phyloP scores from a whole-genome alignment of 2,888 invertebrate species.

The Terebella lapidaria region DNA sequence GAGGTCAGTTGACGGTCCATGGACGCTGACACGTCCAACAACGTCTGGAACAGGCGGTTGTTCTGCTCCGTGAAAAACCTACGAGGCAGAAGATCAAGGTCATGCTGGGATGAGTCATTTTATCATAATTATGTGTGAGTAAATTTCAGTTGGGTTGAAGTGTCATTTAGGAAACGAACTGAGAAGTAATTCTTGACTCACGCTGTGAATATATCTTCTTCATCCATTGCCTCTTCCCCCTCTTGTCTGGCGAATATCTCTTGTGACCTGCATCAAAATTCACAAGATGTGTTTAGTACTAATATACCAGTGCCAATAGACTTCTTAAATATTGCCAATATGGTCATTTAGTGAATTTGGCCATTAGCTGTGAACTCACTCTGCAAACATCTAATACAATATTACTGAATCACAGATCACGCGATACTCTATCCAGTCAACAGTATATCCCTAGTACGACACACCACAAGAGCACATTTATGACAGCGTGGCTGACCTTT shows the following conservation, averaged over 20 bases:
- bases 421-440: neutral
- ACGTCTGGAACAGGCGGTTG: constrained; percentile 48
- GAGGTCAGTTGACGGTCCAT: constrained; percentile 50
- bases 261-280: constrained; percentile 1
- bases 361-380: too few species aligned
- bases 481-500: constrained; percentile 35
- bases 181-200: too few species aligned
- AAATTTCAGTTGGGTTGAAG: neutral
- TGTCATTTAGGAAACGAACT: too few species aligned
- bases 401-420: neutral
- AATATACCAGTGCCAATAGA: too few species aligned
- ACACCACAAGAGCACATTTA: too few species aligned
- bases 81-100: constrained; percentile 23
- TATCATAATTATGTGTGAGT: neutral
- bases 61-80: constrained; percentile 53
- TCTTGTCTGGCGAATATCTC: constrained; percentile 36
- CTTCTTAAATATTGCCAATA: too few species aligned
- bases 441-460: neutral
- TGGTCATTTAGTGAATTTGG: too few species aligned
- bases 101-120: too few species aligned
- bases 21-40: constrained; percentile 50
- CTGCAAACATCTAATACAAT: neutral
- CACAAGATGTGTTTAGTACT: too few species aligned
- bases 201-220: constrained; percentile 46
- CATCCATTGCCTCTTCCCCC: constrained; percentile 38